These are phyloP conservation scores for Ormyrus labotus DNA, from an alignment of 2,888 invertebrate genomes.

Conservation along the genomic window DNA sequence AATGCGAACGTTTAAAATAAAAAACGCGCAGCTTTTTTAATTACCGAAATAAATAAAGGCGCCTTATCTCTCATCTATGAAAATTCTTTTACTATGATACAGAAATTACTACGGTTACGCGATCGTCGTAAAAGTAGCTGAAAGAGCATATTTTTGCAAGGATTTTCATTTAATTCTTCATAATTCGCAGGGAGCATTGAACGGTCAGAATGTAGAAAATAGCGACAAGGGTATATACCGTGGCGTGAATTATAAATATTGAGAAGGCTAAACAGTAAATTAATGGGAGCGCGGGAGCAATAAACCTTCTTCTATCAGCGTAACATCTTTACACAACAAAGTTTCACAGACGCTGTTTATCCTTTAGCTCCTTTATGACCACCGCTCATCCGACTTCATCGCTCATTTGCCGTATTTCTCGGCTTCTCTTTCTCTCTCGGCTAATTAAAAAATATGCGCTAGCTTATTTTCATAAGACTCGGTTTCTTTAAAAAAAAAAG, in stretches of 20 bases:
- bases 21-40: no score
- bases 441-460: constrained; percentile 57
- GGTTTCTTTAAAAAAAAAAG: constrained; percentile 2
- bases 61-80: no score
- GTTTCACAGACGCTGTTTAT: constrained; percentile 43
- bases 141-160: no score
- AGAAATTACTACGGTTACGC: no score
- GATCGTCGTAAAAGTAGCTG: no score
- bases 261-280: constrained; percentile 49
- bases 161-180: background rate
- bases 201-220: constrained; percentile 16
- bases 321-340: constrained; percentile 52
- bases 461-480: constrained; percentile 50
- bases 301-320: constrained; percentile 55
- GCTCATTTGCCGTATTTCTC: constrained; percentile 42
- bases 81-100: no score
- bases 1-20: no score
- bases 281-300: constrained; percentile 44
- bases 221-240: background rate
- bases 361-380: constrained; percentile 51
- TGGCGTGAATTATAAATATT: constrained; percentile 49
- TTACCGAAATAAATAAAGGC: no score
- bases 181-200: background rate
- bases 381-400: constrained; percentile 52
- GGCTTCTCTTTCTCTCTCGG: background rate